Base-by-base conservation (phyloP, 2,797 vertebrate genomes). In the Anabacerthia variegaticeps region DNA sequence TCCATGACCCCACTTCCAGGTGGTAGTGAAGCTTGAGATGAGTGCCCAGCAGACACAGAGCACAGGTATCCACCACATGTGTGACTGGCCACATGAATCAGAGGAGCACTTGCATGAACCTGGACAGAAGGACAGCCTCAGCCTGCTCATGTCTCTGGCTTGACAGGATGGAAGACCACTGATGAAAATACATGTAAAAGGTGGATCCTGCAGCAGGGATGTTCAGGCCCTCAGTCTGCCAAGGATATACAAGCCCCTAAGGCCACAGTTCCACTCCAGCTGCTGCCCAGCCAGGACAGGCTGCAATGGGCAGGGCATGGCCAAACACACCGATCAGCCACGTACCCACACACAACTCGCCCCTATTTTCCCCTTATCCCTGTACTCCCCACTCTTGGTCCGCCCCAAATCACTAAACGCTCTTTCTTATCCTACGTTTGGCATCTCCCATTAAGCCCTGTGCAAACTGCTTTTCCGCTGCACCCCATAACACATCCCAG, bases 1-100 rank as follows among this genome's bases (percentile, higher is more conserved):
- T 85, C 44, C 27, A 7, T 0, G 12, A 43, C 26, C 43, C 67
- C 78, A 61, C 28, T 36, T 10, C 8, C 28, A 36, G 12, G 43
- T 7, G 14, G 62, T 0, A 37, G 41, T 0, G 16, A 56, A 55
- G 75, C 63, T 72, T 49, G 26, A 44, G 28, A 36, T 0, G 3
- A 2, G 41, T 21, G 72, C 59, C 41, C 62, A 75, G 41, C 22
- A 56, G 30, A 30, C 26, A 73, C 63, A 52, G 48, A 51, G 36
- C 65, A 46, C 32, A 34, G 3, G 1, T 0, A 41, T 5, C 59
- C 18, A 26, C 49, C 22, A 14, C 13, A 2, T 0, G 2, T 3
- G n/a, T 0, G 22, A 27, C 12, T 73, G 26, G 27, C 36, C 32
- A 58, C 51, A 37, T 0, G 1, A 51, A 37, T 10, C 48, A 34